These are phyloP conservation scores for Montipora cactus DNA, from an alignment of 64 coral and sea anemone genomes.

Conservation along the genomic window DNA sequence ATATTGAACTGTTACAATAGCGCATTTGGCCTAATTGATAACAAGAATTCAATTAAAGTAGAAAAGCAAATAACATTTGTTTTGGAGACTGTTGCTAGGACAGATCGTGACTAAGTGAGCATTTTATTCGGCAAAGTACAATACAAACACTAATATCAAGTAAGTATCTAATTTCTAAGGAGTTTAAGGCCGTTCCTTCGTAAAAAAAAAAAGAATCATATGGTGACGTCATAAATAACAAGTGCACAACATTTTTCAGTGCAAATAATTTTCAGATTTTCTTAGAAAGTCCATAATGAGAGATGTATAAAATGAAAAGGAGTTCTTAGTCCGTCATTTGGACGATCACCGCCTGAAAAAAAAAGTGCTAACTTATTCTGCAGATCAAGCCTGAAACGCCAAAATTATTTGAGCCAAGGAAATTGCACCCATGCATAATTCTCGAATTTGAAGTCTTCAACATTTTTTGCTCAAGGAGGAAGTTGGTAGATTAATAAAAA, in stretches of 20 bases:
- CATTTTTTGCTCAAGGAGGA: not conserved
- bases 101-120: not conserved
- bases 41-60: too few relatives aligned
- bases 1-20: not conserved
- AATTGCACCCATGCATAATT: not conserved
- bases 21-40: not conserved
- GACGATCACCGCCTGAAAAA: too few relatives aligned
- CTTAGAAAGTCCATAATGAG: not conserved
- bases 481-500: too few relatives aligned
- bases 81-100: slow-evolving; percentile 55
- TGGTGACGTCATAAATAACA: not conserved
- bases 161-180: not conserved
- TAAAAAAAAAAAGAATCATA: not conserved
- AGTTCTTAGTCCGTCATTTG: too few relatives aligned
- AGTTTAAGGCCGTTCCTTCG: not conserved
- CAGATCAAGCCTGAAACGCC: too few relatives aligned
- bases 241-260: too few relatives aligned
- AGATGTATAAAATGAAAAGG: too few relatives aligned
- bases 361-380: too few relatives aligned
- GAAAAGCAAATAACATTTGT: not conserved
- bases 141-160: slow-evolving; percentile 14
- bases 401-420: not conserved
- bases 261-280: not conserved
- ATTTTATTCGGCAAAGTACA: not conserved
- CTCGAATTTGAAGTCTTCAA: not conserved